These are phyloP conservation scores for Rhinoderma darwinii DNA, from an alignment of 2,113 vertebrate species.

Conservation along the genomic window DNA sequence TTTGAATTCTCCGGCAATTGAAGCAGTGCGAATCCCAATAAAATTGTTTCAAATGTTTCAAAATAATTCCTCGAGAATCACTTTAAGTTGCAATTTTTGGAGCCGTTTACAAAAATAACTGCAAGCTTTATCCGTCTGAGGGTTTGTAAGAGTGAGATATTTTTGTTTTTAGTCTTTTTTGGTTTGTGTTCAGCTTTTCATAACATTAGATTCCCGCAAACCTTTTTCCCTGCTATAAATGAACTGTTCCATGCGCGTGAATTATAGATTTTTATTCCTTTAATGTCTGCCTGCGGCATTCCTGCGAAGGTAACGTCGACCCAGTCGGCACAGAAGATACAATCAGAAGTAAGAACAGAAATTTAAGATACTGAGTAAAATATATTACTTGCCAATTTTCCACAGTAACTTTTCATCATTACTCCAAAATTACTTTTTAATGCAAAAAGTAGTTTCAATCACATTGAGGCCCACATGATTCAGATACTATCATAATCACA, in stretches of 20 bases:
- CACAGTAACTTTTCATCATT: constrained; percentile 99
- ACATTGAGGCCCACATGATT: constrained; percentile 99
- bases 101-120: constrained; percentile 29
- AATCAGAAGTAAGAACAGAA: constrained; percentile 85
- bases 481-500: constrained; percentile 99
- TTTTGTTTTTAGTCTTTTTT: constrained; percentile 1
- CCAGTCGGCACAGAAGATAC: constrained; percentile 71
- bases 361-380: constrained; percentile 87
- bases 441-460: constrained; percentile 99
- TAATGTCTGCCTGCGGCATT: constrained; percentile 47
- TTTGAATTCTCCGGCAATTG: constrained; percentile 51
- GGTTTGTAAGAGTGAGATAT: background rate
- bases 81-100: constrained; percentile 24
- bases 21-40: constrained; percentile 43
- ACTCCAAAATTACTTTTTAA: constrained; percentile 99
- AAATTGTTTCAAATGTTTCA: constrained; percentile 48
- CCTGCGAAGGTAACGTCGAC: constrained; percentile 44
- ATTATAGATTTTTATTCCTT: constrained; percentile 35
- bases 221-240: constrained; percentile 23
- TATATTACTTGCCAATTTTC: constrained; percentile 99
- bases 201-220: background rate
- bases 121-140: background rate
- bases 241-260: background rate
- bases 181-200: background rate
- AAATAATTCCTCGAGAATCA: constrained; percentile 49